Evolutionary conservation across 2,888 invertebrate genomes (phyloP).

Genomic region (Acronicta psi): DNA sequence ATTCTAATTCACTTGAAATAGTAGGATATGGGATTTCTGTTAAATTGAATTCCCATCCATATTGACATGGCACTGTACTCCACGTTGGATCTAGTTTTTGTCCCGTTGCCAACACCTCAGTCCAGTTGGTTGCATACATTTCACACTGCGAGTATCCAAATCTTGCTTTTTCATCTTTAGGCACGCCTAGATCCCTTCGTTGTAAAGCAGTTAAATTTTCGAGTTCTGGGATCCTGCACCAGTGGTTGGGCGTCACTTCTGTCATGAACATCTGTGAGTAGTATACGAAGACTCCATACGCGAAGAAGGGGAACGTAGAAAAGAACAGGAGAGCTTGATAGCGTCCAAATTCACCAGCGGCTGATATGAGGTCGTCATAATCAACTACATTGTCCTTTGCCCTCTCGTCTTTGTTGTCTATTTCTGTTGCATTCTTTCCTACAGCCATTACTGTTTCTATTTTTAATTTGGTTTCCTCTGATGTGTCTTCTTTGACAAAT

Average conservation of each 20-base stretch:
- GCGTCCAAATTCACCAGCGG: slow-evolving; percentile 67
- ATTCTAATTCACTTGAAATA: slow-evolving; percentile 72
- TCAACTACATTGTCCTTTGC: slow-evolving; percentile 55
- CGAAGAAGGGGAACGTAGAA: slow-evolving; percentile 66
- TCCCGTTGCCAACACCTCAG: slow-evolving; percentile 61
- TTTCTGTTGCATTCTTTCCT: slow-evolving; percentile 16
- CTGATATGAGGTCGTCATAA: slow-evolving; percentile 66
- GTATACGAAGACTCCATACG: slow-evolving; percentile 65
- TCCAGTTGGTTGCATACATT: slow-evolving; percentile 72
- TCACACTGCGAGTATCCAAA: slow-evolving; percentile 72
- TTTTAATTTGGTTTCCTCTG: slow-evolving; percentile 21
- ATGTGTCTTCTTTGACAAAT: slow-evolving; percentile 15
- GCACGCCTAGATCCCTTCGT: slow-evolving; percentile 65
- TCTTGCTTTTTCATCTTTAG: slow-evolving; percentile 57
- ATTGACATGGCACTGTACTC: slow-evolving; percentile 65
- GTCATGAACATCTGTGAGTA: slow-evolving; percentile 69
- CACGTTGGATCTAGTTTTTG: slow-evolving; percentile 62
- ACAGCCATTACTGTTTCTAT: slow-evolving; percentile 45
- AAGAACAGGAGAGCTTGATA: slow-evolving; percentile 66
- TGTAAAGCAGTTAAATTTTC: slow-evolving; percentile 65
- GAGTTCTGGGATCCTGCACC: slow-evolving; percentile 69
- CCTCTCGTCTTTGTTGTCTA: slow-evolving; percentile 35
- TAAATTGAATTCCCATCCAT: slow-evolving; percentile 76
- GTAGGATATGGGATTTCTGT: slow-evolving; percentile 77
- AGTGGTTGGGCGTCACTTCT: slow-evolving; percentile 68